Evolutionary conservation across 2,888 invertebrate genomes (phyloP).

Genomic region (Polyommatus iphigenia): DNA sequence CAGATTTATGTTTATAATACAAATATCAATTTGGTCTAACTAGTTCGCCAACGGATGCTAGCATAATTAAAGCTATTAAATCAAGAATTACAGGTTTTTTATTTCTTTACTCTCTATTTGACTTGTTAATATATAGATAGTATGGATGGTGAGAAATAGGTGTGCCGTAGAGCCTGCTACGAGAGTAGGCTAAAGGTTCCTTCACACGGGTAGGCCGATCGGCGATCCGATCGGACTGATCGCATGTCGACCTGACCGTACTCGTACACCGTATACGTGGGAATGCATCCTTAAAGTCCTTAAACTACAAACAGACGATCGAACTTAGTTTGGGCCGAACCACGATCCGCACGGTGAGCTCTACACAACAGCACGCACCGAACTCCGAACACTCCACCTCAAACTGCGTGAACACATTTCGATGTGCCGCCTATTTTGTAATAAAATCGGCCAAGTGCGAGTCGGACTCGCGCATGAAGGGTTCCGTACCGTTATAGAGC

Average conservation of each 20-base stretch:
- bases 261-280: not conserved
- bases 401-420: no score
- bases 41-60: not conserved
- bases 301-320: no score
- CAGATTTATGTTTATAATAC: not conserved
- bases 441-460: no score
- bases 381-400: no score
- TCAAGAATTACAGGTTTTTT: slow-evolving; percentile 1
- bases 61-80: not conserved
- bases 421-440: no score
- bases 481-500: no score
- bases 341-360: no score
- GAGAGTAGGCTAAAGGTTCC: not conserved
- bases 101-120: not conserved
- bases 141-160: not conserved
- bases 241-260: not conserved
- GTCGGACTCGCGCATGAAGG: no score
- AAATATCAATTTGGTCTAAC: not conserved
- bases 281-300: no score
- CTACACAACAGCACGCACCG: no score
- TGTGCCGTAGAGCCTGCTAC: not conserved
- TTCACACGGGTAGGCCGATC: not conserved
- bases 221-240: not conserved
- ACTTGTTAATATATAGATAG: not conserved
- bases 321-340: no score